Evolutionary conservation across 2,888 invertebrate genomes (phyloP), one percentile per base, ranked within the genome.

Genomic region (Ctena decussata): DNA sequence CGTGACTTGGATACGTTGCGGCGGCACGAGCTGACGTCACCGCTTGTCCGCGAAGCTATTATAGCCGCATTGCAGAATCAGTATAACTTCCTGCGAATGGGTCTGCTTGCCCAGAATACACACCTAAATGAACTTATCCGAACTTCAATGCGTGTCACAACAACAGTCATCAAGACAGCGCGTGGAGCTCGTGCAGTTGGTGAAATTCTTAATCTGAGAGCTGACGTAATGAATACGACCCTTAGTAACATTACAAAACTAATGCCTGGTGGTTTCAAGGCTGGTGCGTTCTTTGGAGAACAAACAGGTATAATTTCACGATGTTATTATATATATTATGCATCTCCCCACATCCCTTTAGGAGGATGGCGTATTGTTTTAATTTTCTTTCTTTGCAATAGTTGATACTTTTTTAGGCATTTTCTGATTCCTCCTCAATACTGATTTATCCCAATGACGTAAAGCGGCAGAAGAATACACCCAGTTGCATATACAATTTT

Each of bases 41-140:
- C 85, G 60, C 73, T 89, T 0, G 89, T 91, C 0, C 88, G 91
- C n/a, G 91, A 91, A 49, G 89, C 91, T 21, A 92, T 93, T 60
- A 87, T 93, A 21, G 94, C 94, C 15, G 92, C 94, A 15, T 82
- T 94, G 70, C 89, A 89, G 35, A 94, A 93, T 82, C 94, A 94
- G 85, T 94, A 93, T 81, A 93, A 91, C 46, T 94, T 92, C 82
- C 90, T 94, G 74, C 87, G 92, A 24, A 92, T 92, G 83, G 93
- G 92, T 30, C 89, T 94, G 15, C 69, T 93, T 53, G 86, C 92
- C 3, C 91, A 92, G 75, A 94, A 93, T 83, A 88, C 87, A 3
- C 93, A 94, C 71, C 84, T 94, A 84, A 90, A 82, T 49, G 90
- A 90, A 41, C 75, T 94, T 65, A 90, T 94, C 6, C 77, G 89